Percentiles rank a stretch among this genome's conserved stretches.
These are phyloP conservation scores for Pluvialis apricaria DNA, from an alignment of 2,113 vertebrate genomes.

Conservation along the genomic window DNA sequence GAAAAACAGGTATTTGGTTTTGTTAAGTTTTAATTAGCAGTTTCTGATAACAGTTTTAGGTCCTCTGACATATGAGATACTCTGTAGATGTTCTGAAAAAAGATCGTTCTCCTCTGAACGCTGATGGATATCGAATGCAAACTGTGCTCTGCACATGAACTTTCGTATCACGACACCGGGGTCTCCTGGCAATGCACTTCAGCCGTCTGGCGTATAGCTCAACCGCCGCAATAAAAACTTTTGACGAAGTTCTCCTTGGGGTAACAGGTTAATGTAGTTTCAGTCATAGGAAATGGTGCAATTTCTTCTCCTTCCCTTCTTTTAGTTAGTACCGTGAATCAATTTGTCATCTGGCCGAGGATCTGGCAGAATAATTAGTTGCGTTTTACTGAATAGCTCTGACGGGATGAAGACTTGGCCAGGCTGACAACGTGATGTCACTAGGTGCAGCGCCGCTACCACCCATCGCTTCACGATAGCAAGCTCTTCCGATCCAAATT, in stretches of 20 bases:
- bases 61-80: neutral
- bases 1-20: neutral
- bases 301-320: slow-evolving; percentile 39
- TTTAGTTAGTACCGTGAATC: slow-evolving; percentile 32
- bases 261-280: slow-evolving; percentile 49
- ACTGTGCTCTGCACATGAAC: slow-evolving; percentile 22
- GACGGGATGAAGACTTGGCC: neutral
- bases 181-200: slow-evolving; percentile 11
- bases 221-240: neutral
- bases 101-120: neutral
- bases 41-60: slow-evolving; percentile 4
- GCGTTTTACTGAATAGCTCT: slow-evolving; percentile 17
- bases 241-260: slow-evolving; percentile 44
- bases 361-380: slow-evolving; percentile 50
- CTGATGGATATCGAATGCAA: slow-evolving; percentile 3
- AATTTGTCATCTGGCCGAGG: slow-evolving; percentile 36
- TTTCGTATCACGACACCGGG: neutral
- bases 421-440: neutral
- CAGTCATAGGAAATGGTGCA: slow-evolving; percentile 45
- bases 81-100: slow-evolving; percentile 38
- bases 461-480: slow-evolving; percentile 27
- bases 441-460: slow-evolving; percentile 23
- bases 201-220: slow-evolving; percentile 15
- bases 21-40: slow-evolving; percentile 27
- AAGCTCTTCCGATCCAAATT: slow-evolving; percentile 5